These are phyloP conservation scores for Remorina albescens DNA, from an alignment of 2,797 vertebrate species.

Conservation along the genomic window DNA sequence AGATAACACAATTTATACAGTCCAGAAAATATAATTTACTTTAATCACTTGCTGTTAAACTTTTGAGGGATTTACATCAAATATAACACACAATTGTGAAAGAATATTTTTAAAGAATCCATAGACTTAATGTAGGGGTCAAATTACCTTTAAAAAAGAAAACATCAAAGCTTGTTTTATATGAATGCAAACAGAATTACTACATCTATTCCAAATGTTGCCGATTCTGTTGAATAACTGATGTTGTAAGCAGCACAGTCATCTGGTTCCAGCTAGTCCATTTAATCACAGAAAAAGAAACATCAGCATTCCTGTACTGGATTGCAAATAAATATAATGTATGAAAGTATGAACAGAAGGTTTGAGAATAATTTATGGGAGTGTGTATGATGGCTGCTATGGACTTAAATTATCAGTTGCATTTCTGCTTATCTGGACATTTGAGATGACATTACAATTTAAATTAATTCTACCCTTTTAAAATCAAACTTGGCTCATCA, in stretches of 20 bases:
- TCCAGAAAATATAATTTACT: no score
- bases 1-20: not conserved
- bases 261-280: not conserved
- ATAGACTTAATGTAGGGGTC: not conserved
- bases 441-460: not conserved
- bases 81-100: not conserved
- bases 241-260: not conserved
- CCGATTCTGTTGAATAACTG: not conserved
- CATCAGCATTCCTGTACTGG: not conserved
- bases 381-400: not conserved
- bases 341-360: not conserved
- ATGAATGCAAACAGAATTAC: not conserved
- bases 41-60: not conserved
- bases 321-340: not conserved
- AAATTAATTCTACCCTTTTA: not conserved
- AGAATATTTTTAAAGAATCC: not conserved
- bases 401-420: not conserved
- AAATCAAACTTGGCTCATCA: not conserved
- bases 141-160: not conserved
- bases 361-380: not conserved
- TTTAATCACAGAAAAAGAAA: not conserved
- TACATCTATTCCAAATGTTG: not conserved
- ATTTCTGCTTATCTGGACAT: not conserved
- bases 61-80: not conserved
- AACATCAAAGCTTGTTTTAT: not conserved